Conservation (phyloP, 2,113 vertebrate genomes). For the Crypturellus undulatus region DNA sequence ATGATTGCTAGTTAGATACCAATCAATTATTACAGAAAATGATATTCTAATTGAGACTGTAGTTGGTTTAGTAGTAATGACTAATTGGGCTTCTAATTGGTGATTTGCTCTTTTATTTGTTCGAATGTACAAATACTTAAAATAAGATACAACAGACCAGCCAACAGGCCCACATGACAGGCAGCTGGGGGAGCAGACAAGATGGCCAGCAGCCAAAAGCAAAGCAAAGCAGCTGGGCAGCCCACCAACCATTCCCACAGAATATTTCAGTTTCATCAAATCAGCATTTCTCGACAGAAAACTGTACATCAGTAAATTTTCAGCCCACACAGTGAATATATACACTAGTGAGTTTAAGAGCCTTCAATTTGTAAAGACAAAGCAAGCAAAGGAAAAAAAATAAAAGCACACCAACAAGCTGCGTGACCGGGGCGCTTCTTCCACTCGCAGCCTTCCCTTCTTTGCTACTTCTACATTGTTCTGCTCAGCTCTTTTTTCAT, state of each 20-base stretch:
- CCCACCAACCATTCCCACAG: conserved; percentile 66
- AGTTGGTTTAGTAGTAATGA: conserved; percentile 6
- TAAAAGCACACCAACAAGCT: background rate
- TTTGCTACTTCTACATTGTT: background rate
- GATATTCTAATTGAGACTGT: conserved; percentile 34
- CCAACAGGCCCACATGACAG: conserved; percentile 58
- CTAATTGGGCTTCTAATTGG: conserved; percentile 63
- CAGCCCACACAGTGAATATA: background rate
- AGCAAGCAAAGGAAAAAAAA: background rate
- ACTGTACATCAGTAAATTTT: background rate
- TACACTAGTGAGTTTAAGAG: background rate
- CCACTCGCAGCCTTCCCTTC: background rate
- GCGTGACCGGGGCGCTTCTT: background rate
- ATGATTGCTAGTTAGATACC: background rate
- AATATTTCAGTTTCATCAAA: conserved; percentile 31
- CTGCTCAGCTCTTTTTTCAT: background rate
- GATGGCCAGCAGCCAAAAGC: conserved; percentile 63
- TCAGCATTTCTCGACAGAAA: conserved; percentile 13
- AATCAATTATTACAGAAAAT: conserved; percentile 51
- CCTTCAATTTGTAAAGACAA: background rate
- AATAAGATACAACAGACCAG: conserved; percentile 29
- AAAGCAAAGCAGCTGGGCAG: conserved; percentile 66
- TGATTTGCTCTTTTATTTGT: conserved; percentile 58
- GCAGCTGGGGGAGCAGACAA: conserved; percentile 61
- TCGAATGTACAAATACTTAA: conserved; percentile 52